Percentiles rank a stretch among this genome's conserved stretches.
phyloP scores from a whole-genome alignment of 2,113 vertebrate genomes.

The Erythrolamprus reginae region DNA sequence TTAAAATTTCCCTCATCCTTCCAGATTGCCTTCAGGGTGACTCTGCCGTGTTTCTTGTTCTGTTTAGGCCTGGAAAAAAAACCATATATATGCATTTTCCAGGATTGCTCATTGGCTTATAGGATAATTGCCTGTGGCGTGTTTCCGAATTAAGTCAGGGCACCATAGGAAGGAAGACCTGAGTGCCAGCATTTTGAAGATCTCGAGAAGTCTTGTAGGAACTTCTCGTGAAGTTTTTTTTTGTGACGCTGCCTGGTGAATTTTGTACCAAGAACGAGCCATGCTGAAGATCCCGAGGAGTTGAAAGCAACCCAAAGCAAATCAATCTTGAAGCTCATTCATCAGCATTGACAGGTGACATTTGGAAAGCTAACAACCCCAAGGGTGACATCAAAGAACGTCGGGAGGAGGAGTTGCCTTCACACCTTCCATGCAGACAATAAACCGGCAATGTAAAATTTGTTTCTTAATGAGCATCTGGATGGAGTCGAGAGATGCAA shows the following conservation, averaged over 20 bases:
- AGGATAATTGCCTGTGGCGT: fast-evolving
- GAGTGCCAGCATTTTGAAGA: background rate
- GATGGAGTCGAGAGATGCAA: slow-evolving; percentile 11
- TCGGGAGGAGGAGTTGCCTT: slow-evolving; percentile 32
- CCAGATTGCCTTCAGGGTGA: slow-evolving; percentile 43
- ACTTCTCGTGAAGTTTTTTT: background rate
- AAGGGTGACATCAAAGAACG: slow-evolving; percentile 30
- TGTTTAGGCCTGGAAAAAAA: background rate
- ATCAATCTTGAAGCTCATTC: background rate
- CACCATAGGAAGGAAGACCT: background rate
- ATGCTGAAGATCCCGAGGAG: background rate
- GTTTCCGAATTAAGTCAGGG: background rate
- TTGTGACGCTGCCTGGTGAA: background rate
- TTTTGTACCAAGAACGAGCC: background rate
- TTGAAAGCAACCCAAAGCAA: slow-evolving; percentile 1
- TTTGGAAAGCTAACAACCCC: slow-evolving; percentile 47
- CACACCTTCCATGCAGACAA: slow-evolving; percentile 45
- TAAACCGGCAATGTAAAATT: slow-evolving; percentile 12
- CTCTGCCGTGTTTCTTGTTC: slow-evolving; percentile 23
- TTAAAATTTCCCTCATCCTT: slow-evolving; percentile 54
- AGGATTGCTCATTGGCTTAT: background rate
- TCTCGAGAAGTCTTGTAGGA: background rate
- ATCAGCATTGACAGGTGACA: slow-evolving; percentile 23
- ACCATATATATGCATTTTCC: background rate
- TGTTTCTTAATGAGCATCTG: slow-evolving; percentile 36